These are phyloP conservation scores for Myotis myotis DNA, from an alignment of 2,797 vertebrate species.

Conservation along the genomic window DNA sequence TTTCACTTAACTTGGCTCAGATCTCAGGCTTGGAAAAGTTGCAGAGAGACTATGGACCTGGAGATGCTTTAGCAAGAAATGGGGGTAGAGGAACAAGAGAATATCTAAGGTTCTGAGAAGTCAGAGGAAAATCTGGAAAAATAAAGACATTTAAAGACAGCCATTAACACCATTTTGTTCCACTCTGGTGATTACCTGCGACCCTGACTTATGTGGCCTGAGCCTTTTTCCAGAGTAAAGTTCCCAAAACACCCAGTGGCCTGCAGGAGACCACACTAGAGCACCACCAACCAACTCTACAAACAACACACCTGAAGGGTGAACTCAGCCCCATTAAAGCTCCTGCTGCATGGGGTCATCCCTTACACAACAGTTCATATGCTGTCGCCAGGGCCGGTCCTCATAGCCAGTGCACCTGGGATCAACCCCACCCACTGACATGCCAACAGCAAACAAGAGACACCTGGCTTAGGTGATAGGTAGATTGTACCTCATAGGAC, in stretches of 20 bases:
- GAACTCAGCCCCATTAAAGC: not conserved
- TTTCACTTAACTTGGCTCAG: not conserved
- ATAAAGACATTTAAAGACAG: not conserved
- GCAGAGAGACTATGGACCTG: not conserved
- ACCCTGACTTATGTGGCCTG: not conserved
- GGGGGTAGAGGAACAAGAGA: not conserved
- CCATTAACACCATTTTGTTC: not conserved
- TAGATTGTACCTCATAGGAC: not conserved
- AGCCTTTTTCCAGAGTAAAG: not conserved
- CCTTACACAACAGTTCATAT: not conserved
- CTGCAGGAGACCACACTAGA: too few relatives aligned
- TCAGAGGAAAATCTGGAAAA: not conserved
- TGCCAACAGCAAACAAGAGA: too few relatives aligned
- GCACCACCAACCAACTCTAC: not conserved
- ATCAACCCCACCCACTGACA: not conserved
- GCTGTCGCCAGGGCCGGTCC: not conserved
- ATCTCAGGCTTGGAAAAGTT: not conserved
- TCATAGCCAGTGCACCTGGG: not conserved
- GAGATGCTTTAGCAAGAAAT: not conserved
- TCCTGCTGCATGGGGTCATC: not conserved
- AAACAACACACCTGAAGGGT: not conserved
- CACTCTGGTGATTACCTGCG: not conserved
- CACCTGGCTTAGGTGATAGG: too few relatives aligned
- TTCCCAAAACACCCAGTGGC: not conserved
- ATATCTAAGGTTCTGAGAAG: not conserved